Evolutionary conservation across 2,797 vertebrate genomes (phyloP), one percentile per base, ranked within the genome.

Genomic region (Lacerta agilis): DNA sequence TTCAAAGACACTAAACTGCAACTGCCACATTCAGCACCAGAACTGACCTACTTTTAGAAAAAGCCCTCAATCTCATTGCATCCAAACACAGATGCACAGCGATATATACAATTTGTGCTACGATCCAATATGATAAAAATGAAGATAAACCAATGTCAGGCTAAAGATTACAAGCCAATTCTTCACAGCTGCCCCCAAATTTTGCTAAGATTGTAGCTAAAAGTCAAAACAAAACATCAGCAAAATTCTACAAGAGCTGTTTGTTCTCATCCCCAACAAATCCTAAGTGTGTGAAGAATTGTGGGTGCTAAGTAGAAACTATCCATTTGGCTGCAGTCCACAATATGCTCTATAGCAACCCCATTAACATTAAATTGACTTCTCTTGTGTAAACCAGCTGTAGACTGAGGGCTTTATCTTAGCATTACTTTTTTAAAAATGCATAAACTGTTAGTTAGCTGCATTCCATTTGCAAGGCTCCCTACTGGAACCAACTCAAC

Each of bases 1-100:
- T n/a, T 86, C 86, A 87, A 89, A 27, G 55, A 73, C 61, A 80
- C 73, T 6, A 81, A 91, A 94, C 78, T 87, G 72, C 82, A 90
- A 79, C n/a, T 92, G 38, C 81, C 61, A 58, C 66, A 87, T 76
- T 91, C 76, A 61, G 23, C 1, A 71, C 27, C 79, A 88, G 89
- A 88, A 92, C 13, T 84, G 87, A 88, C 72, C 72, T 83, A 64
- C 27, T 80, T 86, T 41, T 83, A 78, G 45, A 33, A 10, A 71
- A 67, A 64, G 43, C n/a, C 87, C 87, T 87, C 71, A 69, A 89
- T 38, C 43, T 76, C 20, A 27, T 73, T 18, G 81, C 8, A n/a
- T 38, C 55, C 55, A 90, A 94, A 85, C 66, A 49, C 18, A 81
- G 38, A 36, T 77, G 80, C 4, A 86, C 0, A 25, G 29, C 3